Conservation (phyloP, 2,113 vertebrate species). For the Ceyx margarethae region DNA sequence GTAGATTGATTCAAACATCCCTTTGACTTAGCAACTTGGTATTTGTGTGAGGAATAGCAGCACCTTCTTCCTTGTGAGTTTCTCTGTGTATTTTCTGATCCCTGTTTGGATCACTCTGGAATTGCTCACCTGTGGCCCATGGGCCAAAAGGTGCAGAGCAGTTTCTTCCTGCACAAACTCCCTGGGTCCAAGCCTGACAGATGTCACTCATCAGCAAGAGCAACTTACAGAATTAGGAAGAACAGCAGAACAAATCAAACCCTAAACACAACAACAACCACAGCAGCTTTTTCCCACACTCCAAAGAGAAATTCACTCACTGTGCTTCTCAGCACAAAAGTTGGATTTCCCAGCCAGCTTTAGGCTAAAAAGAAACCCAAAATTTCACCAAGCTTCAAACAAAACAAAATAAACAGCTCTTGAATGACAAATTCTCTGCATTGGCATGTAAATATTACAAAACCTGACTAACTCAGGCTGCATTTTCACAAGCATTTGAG, state of each 20-base stretch:
- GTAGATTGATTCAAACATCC: not conserved
- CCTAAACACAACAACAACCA: not conserved
- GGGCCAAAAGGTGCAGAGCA: not conserved
- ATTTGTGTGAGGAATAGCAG: not conserved
- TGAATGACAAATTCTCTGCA: not conserved
- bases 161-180: not conserved
- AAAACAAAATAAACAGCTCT: not conserved
- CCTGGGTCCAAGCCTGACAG: not conserved
- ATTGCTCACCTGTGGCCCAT: rapidly evolving
- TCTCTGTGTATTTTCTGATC: not conserved
- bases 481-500: not conserved
- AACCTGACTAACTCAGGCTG: not conserved
- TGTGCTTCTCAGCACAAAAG: not conserved
- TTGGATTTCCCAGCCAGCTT: not conserved
- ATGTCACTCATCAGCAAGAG: not conserved
- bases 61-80: not conserved
- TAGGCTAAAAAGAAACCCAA: not conserved
- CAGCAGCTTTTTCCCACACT: not conserved
- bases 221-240: not conserved
- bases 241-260: not conserved
- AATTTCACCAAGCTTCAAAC: not conserved
- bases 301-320: not conserved
- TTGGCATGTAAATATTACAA: not conserved
- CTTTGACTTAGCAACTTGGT: not conserved
- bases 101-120: not conserved